These are phyloP conservation scores for Metridium senile DNA, from an alignment of 92 coral and sea anemone genomes.

Conservation along the genomic window DNA sequence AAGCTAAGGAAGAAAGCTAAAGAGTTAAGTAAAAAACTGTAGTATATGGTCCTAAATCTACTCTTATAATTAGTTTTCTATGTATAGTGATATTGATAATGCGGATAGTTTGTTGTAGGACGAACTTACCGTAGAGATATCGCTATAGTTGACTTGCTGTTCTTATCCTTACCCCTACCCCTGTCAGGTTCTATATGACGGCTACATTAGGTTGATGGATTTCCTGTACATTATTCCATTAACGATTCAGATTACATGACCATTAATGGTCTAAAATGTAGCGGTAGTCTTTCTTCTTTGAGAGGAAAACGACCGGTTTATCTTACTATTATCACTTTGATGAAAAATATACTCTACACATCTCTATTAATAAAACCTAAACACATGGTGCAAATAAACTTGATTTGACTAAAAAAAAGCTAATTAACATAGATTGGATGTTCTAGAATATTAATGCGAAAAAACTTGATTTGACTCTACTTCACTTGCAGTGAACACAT, in stretches of 20 bases:
- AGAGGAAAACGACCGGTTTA: constrained; percentile 13
- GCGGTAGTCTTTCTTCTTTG: constrained; percentile 19
- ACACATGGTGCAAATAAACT: neutral
- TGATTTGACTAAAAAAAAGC: too few relatives aligned
- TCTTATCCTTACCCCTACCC: neutral
- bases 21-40: too few relatives aligned
- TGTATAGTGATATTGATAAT: too few relatives aligned
- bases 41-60: too few relatives aligned
- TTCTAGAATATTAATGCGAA: too few relatives aligned
- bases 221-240: constrained; percentile 6
- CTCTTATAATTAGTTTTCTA: too few relatives aligned
- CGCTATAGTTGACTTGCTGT: too few relatives aligned
- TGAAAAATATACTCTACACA: neutral
- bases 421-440: too few relatives aligned
- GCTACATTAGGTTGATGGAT: neutral
- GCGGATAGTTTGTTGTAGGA: too few relatives aligned
- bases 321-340: neutral
- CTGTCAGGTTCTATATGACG: neutral
- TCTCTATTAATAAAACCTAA: neutral
- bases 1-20: too few relatives aligned
- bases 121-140: neutral
- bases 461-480: too few relatives aligned
- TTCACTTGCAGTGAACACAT: too few relatives aligned
- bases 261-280: constrained; percentile 22
- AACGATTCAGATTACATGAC: constrained; percentile 10